A percentile compares a stretch with the other conserved stretches of the same genome.
These are phyloP conservation scores for Orchestes rusci DNA, from an alignment of 2,888 invertebrate genomes.

Conservation along the genomic window DNA sequence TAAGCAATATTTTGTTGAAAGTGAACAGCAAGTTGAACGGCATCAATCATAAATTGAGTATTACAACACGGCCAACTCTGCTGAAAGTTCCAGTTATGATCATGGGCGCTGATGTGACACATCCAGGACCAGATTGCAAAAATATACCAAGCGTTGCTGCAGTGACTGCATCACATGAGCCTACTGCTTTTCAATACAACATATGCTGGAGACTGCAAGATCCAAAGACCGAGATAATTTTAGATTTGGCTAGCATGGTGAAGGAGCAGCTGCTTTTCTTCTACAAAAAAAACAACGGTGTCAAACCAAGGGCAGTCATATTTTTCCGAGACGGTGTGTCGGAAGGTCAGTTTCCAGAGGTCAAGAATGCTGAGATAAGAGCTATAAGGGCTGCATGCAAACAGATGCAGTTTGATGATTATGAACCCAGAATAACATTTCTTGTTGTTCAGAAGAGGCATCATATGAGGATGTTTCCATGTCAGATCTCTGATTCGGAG, in stretches of 20 bases:
- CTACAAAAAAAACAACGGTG: conserved; percentile 41
- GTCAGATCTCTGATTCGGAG: conserved; percentile 38
- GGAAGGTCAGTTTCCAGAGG: conserved; percentile 73
- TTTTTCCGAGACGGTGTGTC: conserved; percentile 84
- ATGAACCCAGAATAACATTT: conserved; percentile 78
- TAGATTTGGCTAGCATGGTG: conserved; percentile 54
- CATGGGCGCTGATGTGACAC: conserved; percentile 85
- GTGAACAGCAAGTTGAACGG: conserved; percentile 77
- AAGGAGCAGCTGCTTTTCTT: conserved; percentile 58
- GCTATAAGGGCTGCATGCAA: conserved; percentile 68
- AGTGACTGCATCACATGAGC: conserved; percentile 69
- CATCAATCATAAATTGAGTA: conserved; percentile 54
- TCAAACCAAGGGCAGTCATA: conserved; percentile 57
- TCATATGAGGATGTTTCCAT: conserved; percentile 69
- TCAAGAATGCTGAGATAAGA: conserved; percentile 54
- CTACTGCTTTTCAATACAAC: conserved; percentile 61
- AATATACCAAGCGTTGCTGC: conserved; percentile 60
- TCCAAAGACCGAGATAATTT: conserved; percentile 67
- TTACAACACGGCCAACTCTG: conserved; percentile 23
- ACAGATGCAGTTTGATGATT: conserved; percentile 40
- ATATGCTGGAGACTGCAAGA: conserved; percentile 72
- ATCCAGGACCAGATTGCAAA: conserved; percentile 77
- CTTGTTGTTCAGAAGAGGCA: conserved; percentile 95
- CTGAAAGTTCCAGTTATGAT: conserved; percentile 46
- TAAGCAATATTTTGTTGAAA: conserved; percentile 59